Evolutionary conservation across 2,888 invertebrate species (phyloP).

Genomic region (Scelioninae gen. 1): DNA sequence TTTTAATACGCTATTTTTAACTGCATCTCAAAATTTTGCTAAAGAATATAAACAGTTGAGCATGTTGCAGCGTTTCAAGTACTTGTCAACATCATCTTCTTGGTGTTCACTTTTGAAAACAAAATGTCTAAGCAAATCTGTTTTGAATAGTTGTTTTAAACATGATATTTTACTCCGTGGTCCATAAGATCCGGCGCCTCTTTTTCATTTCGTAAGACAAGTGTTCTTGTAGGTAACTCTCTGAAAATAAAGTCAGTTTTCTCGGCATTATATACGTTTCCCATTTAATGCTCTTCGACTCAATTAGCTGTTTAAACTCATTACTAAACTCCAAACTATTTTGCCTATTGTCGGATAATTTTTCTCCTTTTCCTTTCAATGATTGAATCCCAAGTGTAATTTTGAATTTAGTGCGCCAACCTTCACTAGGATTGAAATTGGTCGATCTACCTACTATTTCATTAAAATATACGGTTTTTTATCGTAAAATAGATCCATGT

Average conservation of each 20-base stretch:
- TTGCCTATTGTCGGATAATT: background rate
- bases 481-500: background rate
- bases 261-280: background rate
- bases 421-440: background rate
- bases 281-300: constrained; percentile 1
- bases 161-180: too few species aligned
- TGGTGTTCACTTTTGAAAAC: too few species aligned
- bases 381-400: background rate
- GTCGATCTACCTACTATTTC: background rate
- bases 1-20: too few species aligned
- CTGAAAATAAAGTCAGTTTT: background rate
- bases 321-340: background rate
- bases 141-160: too few species aligned
- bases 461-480: background rate
- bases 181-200: too few species aligned
- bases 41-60: too few species aligned
- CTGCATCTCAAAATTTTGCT: too few species aligned
- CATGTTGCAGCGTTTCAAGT: too few species aligned
- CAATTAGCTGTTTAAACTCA: background rate
- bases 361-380: background rate
- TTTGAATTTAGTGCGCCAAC: background rate
- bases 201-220: background rate
- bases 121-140: too few species aligned
- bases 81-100: too few species aligned
- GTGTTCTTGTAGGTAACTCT: constrained; percentile 2